phyloP scores from a whole-genome alignment of 2,888 invertebrate genomes.

The Phlogophora meticulosa region DNA sequence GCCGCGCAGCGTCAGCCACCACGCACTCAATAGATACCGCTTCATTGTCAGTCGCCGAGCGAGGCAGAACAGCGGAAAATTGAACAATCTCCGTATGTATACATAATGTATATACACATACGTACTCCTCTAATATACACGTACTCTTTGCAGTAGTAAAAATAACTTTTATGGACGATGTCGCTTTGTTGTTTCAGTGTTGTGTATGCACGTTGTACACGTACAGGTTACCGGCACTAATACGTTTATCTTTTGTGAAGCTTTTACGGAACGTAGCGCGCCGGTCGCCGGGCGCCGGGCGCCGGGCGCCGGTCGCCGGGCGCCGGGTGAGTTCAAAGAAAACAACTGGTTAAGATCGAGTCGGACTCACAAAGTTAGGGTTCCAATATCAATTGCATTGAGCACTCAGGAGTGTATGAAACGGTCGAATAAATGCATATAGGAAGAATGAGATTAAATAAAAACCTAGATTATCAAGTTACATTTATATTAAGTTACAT shows the following conservation, averaged over 20 bases:
- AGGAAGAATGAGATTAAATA: no score
- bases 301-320: no score
- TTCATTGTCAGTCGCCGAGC: constrained; percentile 25
- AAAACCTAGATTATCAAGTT: no score
- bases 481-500: no score
- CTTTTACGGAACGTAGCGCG: constrained; percentile 38
- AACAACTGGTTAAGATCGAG: neutral
- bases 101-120: constrained; percentile 1
- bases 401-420: no score
- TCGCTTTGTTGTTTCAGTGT: constrained; percentile 59
- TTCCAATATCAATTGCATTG: no score
- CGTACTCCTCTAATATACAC: constrained; percentile 17
- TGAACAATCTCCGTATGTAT: constrained; percentile 33
- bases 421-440: no score
- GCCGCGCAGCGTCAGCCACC: neutral
- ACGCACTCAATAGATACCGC: constrained; percentile 16
- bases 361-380: no score
- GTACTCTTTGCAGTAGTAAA: constrained; percentile 47
- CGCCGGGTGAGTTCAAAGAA: constrained; percentile 31
- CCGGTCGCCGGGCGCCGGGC: no score
- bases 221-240: constrained; percentile 24
- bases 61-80: constrained; percentile 24
- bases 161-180: constrained; percentile 59
- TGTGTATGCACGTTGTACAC: constrained; percentile 41
- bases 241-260: constrained; percentile 47